These are phyloP conservation scores for Pectinophora gossypiella DNA, from an alignment of 1,140 invertebrate genomes.

Conservation along the genomic window DNA sequence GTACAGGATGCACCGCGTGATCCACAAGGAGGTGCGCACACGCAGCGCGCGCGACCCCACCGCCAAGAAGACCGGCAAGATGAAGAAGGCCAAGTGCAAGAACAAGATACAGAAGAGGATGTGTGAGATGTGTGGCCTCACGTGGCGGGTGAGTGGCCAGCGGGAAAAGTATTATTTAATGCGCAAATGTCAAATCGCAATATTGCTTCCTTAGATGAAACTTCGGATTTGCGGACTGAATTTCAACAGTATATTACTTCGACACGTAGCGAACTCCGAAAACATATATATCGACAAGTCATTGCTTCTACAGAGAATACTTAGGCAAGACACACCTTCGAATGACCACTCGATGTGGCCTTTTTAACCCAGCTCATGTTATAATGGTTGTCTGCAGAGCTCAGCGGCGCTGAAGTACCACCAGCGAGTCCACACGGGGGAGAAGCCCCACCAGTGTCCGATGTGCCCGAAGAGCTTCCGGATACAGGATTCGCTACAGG, in stretches of 20 bases:
- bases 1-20: background rate
- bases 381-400: background rate
- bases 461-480: slow-evolving; percentile 57
- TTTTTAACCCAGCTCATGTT: too few species aligned
- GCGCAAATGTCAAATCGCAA: too few species aligned
- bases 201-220: too few species aligned
- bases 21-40: background rate
- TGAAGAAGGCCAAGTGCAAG: background rate
- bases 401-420: slow-evolving; percentile 38
- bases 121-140: background rate
- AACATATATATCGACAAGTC: too few species aligned
- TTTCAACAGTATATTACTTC: too few species aligned
- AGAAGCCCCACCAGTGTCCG: slow-evolving; percentile 80
- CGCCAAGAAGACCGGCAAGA: background rate
- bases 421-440: slow-evolving; percentile 79
- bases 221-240: too few species aligned
- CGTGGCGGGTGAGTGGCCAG: slow-evolving; percentile 1
- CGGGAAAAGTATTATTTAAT: too few species aligned
- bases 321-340: too few species aligned
- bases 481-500: slow-evolving; percentile 1
- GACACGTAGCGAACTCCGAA: too few species aligned
- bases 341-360: too few species aligned
- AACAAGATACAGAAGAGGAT: background rate
- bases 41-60: background rate
- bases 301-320: too few species aligned